These are phyloP conservation scores for Pachypsylla venusta DNA, from an alignment of 1,140 invertebrate genomes.

Conservation along the genomic window DNA sequence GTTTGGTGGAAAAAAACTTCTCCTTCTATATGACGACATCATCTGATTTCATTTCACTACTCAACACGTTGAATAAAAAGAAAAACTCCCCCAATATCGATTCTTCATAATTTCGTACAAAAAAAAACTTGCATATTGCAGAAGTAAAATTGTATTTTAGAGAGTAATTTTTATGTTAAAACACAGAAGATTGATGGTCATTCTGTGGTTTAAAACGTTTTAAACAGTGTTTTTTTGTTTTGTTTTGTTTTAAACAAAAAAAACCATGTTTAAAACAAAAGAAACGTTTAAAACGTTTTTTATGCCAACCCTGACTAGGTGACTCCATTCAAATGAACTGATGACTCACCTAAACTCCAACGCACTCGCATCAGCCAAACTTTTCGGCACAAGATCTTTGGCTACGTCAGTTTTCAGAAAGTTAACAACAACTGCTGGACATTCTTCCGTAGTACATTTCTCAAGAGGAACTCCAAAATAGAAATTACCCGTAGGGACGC, in stretches of 20 bases:
- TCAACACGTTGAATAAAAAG: too few species aligned
- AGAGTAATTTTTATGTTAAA: neutral
- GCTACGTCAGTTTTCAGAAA: neutral
- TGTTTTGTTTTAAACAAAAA: neutral
- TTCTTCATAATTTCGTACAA: too few species aligned
- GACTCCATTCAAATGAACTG: too few species aligned
- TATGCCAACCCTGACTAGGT: too few species aligned
- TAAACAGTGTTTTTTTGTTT: neutral
- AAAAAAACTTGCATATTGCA: too few species aligned
- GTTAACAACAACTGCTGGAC: neutral
- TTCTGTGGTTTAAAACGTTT: neutral
- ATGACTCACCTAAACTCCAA: neutral
- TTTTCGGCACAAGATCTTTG: neutral
- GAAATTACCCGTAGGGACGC: neutral
- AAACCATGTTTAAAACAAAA: neutral
- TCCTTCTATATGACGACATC: too few species aligned
- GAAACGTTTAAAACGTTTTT: too few species aligned
- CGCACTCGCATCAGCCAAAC: neutral
- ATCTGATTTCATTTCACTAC: too few species aligned
- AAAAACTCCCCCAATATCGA: too few species aligned
- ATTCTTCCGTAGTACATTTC: neutral
- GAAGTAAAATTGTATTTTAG: too few species aligned
- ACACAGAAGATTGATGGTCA: neutral
- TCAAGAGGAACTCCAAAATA: neutral
- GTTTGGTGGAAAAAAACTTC: too few species aligned